phyloP scores from a whole-genome alignment of 2,113 vertebrate genomes.

The Peromyscus californicus region DNA sequence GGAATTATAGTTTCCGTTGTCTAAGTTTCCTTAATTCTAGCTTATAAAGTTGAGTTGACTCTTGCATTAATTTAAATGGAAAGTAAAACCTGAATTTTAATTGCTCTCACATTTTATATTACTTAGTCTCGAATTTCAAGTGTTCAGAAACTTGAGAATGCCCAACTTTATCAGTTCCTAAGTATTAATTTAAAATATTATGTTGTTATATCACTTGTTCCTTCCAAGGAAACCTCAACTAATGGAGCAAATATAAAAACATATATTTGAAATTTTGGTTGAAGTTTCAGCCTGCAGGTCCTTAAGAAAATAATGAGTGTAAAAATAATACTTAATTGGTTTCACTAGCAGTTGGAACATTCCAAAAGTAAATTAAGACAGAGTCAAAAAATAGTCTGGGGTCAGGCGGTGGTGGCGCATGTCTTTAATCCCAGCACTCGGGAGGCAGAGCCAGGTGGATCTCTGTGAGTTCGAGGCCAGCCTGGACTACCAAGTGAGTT shows the following conservation, averaged over 20 bases:
- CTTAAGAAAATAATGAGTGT: neutral
- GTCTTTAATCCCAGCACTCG: no score
- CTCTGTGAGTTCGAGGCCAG: no score
- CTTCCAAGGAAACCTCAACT: neutral
- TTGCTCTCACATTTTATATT: neutral
- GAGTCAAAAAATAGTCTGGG: neutral
- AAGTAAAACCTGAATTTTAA: neutral
- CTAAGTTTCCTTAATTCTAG: neutral
- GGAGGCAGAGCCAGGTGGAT: no score
- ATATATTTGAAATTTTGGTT: slow-evolving; percentile 22
- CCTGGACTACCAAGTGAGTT: no score
- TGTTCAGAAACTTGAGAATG: neutral
- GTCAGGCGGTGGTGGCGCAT: no score
- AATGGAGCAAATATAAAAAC: neutral
- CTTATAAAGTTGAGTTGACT: neutral
- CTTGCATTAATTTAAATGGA: neutral
- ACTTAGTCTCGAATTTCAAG: neutral
- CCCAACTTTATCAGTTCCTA: neutral
- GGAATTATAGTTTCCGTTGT: neutral
- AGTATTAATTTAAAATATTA: neutral
- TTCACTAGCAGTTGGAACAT: neutral
- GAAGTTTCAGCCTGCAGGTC: neutral
- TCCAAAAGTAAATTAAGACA: slow-evolving; percentile 1
- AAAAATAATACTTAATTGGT: neutral
- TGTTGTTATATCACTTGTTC: neutral